Evolutionary conservation across 2,888 invertebrate species (phyloP).

Genomic region (Rhagonycha fulva): DNA sequence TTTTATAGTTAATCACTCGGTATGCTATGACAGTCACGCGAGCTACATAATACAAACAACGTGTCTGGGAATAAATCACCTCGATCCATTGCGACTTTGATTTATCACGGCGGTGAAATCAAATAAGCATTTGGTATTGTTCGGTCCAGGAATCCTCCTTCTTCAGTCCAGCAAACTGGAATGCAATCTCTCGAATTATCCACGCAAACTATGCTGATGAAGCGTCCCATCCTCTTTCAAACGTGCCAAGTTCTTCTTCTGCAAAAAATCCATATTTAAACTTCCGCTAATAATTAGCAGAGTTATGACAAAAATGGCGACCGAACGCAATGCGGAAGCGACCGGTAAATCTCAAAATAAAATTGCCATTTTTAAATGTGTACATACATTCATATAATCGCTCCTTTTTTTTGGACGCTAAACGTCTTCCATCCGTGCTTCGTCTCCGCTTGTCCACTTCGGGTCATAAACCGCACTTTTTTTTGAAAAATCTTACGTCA

Average conservation of each 20-base stretch:
- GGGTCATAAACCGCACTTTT: background rate
- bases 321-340: background rate
- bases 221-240: background rate
- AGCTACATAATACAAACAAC: background rate
- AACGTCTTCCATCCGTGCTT: background rate
- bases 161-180: background rate
- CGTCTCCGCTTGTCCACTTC: background rate
- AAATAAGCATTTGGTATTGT: background rate
- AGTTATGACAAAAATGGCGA: background rate
- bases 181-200: background rate
- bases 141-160: background rate
- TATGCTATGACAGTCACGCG: background rate
- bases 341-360: background rate
- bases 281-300: background rate
- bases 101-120: background rate
- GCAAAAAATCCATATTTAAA: background rate
- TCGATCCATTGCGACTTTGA: background rate
- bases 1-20: background rate
- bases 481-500: background rate
- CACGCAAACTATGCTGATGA: background rate
- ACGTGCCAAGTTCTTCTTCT: background rate
- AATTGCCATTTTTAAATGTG: background rate
- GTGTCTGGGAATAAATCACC: background rate
- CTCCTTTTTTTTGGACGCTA: background rate
- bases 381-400: no score